These are phyloP conservation scores for Diabrotica virgifera DNA, from an alignment of 1,140 invertebrate species.

Conservation along the genomic window DNA sequence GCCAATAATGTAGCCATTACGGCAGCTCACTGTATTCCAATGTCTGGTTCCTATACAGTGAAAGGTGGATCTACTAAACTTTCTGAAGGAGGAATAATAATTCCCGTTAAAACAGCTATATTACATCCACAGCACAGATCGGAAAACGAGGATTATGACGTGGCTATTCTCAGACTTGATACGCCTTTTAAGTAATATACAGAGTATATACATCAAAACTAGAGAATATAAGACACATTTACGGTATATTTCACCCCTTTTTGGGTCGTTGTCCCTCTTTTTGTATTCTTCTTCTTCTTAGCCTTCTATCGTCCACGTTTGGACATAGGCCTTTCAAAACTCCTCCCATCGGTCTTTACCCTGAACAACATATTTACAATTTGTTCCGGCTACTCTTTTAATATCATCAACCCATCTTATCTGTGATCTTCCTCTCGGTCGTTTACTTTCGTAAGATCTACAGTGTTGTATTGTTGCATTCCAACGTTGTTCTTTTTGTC, in stretches of 20 bases:
- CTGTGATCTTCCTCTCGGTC: no score
- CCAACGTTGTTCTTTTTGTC: no score
- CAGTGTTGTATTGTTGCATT: no score
- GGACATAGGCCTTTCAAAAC: no score
- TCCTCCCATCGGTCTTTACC: no score
- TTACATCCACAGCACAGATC: constrained; percentile 18
- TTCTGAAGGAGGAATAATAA: neutral
- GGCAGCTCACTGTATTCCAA: constrained; percentile 28
- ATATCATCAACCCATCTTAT: no score
- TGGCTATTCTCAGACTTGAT: constrained; percentile 13
- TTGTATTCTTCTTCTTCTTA: no score
- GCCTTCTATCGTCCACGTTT: no score
- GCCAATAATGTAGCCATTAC: constrained; percentile 12
- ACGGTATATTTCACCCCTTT: no score
- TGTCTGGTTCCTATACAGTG: constrained; percentile 15
- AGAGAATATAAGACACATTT: neutral
- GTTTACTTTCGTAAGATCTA: no score
- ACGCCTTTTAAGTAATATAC: constrained; percentile 3
- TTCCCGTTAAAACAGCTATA: constrained; percentile 14
- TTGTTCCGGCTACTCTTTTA: no score
- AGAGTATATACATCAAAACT: neutral
- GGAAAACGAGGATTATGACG: constrained; percentile 14
- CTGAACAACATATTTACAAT: no score
- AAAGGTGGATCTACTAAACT: constrained; percentile 11
- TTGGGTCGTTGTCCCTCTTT: neutral